Evolutionary conservation across 2,797 vertebrate genomes (phyloP).

Genomic region (Anas acuta): DNA sequence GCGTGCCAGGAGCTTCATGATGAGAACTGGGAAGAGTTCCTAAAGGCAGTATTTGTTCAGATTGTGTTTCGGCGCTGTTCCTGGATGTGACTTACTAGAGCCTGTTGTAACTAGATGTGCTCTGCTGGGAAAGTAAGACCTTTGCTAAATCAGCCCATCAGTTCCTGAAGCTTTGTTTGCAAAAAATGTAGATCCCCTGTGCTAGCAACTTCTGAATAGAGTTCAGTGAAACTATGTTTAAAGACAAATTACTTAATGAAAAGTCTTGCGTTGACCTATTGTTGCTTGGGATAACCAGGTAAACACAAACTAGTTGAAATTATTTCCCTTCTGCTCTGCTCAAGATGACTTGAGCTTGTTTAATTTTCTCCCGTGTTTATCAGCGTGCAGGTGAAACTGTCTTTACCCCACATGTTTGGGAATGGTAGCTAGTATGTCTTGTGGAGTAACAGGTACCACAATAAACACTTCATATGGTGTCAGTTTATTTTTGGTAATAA

Average conservation of each 20-base stretch:
- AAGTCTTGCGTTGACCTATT: background rate
- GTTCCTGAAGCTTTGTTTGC: background rate
- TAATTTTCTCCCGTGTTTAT: background rate
- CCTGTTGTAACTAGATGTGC: background rate
- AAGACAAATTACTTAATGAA: background rate
- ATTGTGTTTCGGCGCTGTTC: background rate
- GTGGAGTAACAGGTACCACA: background rate
- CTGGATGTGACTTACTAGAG: background rate
- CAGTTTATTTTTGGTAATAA: background rate
- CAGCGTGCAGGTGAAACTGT: background rate
- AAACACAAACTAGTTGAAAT: background rate
- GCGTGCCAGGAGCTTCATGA: conserved; percentile 15
- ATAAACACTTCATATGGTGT: background rate
- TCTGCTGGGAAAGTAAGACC: background rate
- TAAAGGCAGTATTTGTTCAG: background rate
- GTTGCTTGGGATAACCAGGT: background rate
- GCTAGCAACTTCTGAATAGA: background rate
- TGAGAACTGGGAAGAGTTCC: conserved; percentile 2
- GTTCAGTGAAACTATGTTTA: background rate
- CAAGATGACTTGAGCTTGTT: background rate
- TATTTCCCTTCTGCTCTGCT: background rate
- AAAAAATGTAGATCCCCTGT: fast-evolving
- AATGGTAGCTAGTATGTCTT: background rate
- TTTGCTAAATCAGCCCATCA: background rate
- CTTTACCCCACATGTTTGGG: background rate